Conservation (phyloP, 2,797 vertebrate genomes). For the Cyprinodon diabolis region DNA sequence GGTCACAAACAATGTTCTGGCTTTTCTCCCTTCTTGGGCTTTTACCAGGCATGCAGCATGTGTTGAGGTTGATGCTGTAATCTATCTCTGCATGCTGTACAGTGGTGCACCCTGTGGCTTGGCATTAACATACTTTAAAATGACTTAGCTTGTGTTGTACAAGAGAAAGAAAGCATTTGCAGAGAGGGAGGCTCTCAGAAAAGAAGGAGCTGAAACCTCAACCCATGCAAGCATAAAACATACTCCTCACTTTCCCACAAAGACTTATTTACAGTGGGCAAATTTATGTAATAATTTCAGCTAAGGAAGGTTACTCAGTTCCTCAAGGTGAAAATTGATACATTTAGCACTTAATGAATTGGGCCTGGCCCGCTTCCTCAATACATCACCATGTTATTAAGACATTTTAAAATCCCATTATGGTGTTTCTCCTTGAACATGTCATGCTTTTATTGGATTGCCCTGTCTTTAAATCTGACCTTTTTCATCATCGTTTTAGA, state of each 20-base stretch:
- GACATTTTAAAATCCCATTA: conserved; percentile 89
- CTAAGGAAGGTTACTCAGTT: conserved; percentile 83
- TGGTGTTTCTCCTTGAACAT: conserved; percentile 89
- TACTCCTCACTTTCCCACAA: conserved; percentile 68
- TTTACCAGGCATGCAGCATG: conserved; percentile 48
- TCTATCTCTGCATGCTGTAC: conserved; percentile 58
- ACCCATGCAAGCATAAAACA: conserved; percentile 69
- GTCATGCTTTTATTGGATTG: conserved; percentile 85
- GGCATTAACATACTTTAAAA: conserved; percentile 63
- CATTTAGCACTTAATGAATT: conserved; percentile 87
- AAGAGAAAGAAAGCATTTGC: conserved; percentile 54
- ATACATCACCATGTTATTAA: conserved; percentile 90
- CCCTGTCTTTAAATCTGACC: conserved; percentile 87
- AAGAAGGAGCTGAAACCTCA: conserved; percentile 62
- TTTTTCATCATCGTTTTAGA: conserved; percentile 74
- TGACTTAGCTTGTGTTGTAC: conserved; percentile 50
- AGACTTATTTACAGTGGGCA: conserved; percentile 83
- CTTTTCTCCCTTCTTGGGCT: conserved; percentile 33
- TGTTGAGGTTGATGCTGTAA: conserved; percentile 60
- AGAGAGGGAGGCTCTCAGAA: conserved; percentile 38
- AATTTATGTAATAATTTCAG: conserved; percentile 87
- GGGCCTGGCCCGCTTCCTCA: conserved; percentile 77
- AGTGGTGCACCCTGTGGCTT: conserved; percentile 59
- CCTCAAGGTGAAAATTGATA: conserved; percentile 88
- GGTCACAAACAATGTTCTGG: conserved; percentile 45